These are phyloP conservation scores for Cephus nigrinus DNA, from an alignment of 2,888 invertebrate genomes.

Conservation along the genomic window DNA sequence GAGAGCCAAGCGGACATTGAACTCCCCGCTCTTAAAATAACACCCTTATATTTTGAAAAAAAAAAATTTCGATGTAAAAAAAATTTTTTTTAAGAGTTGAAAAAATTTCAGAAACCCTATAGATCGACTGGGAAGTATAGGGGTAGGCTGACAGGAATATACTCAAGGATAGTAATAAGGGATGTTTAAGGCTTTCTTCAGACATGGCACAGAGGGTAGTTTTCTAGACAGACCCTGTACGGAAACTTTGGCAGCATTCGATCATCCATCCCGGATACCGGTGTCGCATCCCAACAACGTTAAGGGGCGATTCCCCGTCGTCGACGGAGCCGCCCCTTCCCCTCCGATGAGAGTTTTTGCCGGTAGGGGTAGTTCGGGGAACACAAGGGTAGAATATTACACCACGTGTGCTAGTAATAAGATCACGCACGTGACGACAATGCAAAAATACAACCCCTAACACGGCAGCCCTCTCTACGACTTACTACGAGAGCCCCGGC, in stretches of 20 bases:
- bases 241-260: conserved; percentile 55
- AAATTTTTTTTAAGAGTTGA: too few relatives aligned
- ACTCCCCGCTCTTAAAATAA: too few relatives aligned
- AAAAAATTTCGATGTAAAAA: too few relatives aligned
- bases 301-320: conserved; percentile 8
- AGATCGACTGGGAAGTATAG: too few relatives aligned
- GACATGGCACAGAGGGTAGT: neutral
- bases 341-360: conserved; percentile 9
- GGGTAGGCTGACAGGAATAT: neutral
- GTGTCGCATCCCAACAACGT: conserved; percentile 55
- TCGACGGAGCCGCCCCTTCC: neutral
- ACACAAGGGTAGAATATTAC: conserved; percentile 56
- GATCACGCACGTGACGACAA: conserved; percentile 63
- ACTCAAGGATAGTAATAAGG: neutral
- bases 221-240: neutral
- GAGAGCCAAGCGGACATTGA: too few relatives aligned
- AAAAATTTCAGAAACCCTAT: too few relatives aligned
- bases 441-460: conserved; percentile 50
- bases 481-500: neutral
- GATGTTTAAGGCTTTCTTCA: neutral
- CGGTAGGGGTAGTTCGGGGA: neutral
- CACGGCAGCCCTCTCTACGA: conserved; percentile 12
- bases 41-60: too few relatives aligned
- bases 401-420: conserved; percentile 64
- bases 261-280: conserved; percentile 50